phyloP scores from a whole-genome alignment of 1,140 invertebrate genomes.

The Pectinophora gossypiella region DNA sequence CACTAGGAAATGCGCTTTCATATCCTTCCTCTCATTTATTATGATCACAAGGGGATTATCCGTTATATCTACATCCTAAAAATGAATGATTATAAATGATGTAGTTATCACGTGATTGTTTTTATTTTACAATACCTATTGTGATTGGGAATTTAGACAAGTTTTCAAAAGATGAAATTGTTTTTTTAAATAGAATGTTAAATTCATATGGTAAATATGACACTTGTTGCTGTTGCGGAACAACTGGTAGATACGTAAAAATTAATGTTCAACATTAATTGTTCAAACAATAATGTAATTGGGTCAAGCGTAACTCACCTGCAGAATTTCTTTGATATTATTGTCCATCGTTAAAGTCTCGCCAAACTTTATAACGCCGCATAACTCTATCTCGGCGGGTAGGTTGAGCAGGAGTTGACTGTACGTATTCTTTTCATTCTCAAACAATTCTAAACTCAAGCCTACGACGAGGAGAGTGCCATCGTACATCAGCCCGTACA shows the following conservation, averaged over 20 bases:
- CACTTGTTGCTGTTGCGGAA: no score
- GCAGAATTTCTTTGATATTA: conserved; percentile 78
- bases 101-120: no score
- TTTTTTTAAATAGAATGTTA: no score
- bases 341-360: conserved; percentile 73
- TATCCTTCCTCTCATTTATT: conserved; percentile 74
- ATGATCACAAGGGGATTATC: conserved; percentile 84
- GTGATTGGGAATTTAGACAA: no score
- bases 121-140: no score
- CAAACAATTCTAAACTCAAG: conserved; percentile 77
- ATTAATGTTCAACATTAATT: no score
- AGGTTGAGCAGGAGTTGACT: conserved; percentile 79
- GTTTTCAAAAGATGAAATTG: no score
- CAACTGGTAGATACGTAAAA: no score
- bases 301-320: no score
- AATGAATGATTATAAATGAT: no score
- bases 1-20: conserved; percentile 81
- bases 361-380: conserved; percentile 81
- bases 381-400: conserved; percentile 84
- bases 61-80: conserved; percentile 83
- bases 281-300: no score
- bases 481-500: conserved; percentile 85
- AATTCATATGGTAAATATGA: no score
- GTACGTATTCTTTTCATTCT: conserved; percentile 74
- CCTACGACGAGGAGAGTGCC: conserved; percentile 81